Base-by-base conservation (phyloP, 2,888 invertebrate genomes). In the Andrena haemorrhoa region DNA sequence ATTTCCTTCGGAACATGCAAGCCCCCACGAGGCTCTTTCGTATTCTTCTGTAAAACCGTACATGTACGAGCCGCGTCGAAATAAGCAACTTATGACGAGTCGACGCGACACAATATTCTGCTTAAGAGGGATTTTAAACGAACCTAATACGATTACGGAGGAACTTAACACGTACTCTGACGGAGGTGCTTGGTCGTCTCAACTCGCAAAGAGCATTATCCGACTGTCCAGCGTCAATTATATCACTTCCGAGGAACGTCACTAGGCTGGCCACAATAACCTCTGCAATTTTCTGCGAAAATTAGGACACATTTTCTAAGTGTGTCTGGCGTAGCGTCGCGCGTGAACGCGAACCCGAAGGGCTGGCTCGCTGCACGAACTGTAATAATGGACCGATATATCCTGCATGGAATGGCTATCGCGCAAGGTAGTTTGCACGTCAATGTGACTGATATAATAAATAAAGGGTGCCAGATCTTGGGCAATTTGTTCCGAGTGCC, bases 381-480 rank as follows among this genome's bases (percentile, higher is more conserved):
- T 60, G 51, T 79, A 65, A 75, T 79, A 70, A 70, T 70, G 70
- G 51, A 1, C 47, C 58, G 10, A 35, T 65, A 69, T 65, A 64
- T 51, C 69, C 65, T 31, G 29, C 58, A 5, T 12, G 49, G 60
- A 33, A 76, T 53, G 70, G 29, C 35, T 31, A 61, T 56, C 35
- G 51, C 47, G 51, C 12, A 2, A 7, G 16, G 31, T 6, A 29
- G 10, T 20, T 58, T 12, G 53, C 26, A 7, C 51, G 66, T 71
- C 51, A 56, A 70, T 61, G 31, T 5, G 20, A 10, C 10, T 41
- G 41, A 35, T 70, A 76, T 65, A 20, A 71, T 65, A 75, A 56
- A 79, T 26, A 33, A 58, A 41, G 56, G 20, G 23, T 33, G 49
- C n/a, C 2, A 16, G 47, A 68, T 73, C 33, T 35, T 23, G 10